Evolutionary conservation across 2,797 vertebrate genomes (phyloP).

Genomic region (Myotis daubentonii): DNA sequence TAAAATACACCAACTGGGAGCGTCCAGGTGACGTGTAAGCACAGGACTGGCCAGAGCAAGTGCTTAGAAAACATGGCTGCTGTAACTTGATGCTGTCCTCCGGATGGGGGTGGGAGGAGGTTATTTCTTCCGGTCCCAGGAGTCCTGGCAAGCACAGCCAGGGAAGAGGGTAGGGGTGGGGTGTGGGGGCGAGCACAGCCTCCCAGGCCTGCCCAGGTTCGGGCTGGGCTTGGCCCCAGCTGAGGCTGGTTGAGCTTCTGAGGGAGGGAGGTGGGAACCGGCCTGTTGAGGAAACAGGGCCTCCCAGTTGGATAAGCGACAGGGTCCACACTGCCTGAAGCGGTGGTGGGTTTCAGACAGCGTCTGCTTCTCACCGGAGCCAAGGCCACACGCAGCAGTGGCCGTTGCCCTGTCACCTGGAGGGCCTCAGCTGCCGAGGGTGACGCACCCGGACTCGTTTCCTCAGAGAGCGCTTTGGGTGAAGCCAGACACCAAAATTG

Average conservation of each 20-base stretch:
- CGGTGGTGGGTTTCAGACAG: too few species aligned
- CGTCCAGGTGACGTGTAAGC: not conserved
- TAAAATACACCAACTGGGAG: not conserved
- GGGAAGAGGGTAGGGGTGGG: too few species aligned
- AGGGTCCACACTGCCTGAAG: fast-evolving
- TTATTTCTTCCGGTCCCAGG: not conserved
- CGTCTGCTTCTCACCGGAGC: not conserved
- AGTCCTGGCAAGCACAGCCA: not conserved
- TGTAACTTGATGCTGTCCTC: too few species aligned
- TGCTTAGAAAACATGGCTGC: not conserved
- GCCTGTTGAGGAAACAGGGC: fast-evolving
- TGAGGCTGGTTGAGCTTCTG: not conserved
- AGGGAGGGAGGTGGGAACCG: not conserved
- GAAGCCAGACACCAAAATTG: not conserved
- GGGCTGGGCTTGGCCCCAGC: not conserved
- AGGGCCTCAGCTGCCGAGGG: fast-evolving
- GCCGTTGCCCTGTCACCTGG: fast-evolving
- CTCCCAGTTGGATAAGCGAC: fast-evolving
- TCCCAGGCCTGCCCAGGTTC: too few species aligned
- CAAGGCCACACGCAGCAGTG: not conserved
- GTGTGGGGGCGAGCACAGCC: not conserved
- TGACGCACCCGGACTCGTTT: not conserved
- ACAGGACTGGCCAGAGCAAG: too few species aligned
- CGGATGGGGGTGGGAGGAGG: too few species aligned
- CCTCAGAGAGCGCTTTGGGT: not conserved